phyloP scores from a whole-genome alignment of 2,888 invertebrate species.

The Petrolisthes manimaculis region DNA sequence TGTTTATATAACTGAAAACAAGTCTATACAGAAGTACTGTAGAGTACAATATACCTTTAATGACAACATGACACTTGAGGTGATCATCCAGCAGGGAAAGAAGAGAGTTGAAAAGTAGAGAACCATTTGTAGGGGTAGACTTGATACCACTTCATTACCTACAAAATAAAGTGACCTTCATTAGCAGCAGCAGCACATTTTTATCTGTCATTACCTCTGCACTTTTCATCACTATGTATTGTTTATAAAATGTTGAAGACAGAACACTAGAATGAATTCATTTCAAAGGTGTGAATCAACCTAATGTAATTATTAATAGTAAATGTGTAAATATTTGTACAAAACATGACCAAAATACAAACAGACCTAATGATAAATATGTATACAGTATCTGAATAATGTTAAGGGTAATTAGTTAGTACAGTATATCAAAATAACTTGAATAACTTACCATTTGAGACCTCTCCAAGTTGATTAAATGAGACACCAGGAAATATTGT shows the following conservation, averaged over 20 bases:
- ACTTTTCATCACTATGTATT: too few relatives aligned
- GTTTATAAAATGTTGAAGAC: too few relatives aligned
- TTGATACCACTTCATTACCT: constrained; percentile 75
- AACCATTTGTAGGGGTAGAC: constrained; percentile 84
- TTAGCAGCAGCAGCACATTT: too few relatives aligned
- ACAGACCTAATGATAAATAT: neutral
- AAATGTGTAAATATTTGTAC: neutral
- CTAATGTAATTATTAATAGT: too few relatives aligned
- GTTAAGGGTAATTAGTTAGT: neutral
- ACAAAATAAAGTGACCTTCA: neutral
- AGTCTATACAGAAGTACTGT: too few relatives aligned
- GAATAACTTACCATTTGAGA: constrained; percentile 34
- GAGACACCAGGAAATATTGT: constrained; percentile 36
- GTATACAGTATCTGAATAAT: too few relatives aligned
- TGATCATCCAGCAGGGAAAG: constrained; percentile 80
- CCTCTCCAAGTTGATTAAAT: constrained; percentile 36
- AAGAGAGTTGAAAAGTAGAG: constrained; percentile 85
- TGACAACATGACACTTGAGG: constrained; percentile 66
- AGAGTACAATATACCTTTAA: constrained; percentile 24
- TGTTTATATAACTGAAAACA: too few relatives aligned
- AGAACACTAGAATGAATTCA: too few relatives aligned
- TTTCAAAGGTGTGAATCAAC: too few relatives aligned
- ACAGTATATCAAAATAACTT: neutral
- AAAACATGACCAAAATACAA: neutral
- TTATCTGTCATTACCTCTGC: too few relatives aligned